Base-by-base conservation (phyloP, 2,113 vertebrate genomes). In the Synodontis membranacea region DNA sequence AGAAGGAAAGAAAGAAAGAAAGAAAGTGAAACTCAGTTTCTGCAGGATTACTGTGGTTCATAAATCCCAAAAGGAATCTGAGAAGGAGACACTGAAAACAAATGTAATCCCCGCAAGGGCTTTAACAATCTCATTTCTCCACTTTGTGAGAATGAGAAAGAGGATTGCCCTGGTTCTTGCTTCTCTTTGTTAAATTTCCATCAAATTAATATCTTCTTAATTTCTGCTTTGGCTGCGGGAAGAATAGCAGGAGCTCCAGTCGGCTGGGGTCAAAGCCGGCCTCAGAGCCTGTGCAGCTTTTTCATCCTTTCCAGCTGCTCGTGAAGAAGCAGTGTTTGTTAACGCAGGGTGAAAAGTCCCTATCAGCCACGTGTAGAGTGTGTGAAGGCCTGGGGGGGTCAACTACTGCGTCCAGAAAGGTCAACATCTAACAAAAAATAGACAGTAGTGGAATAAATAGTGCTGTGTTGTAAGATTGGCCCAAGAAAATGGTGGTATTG, bases 111-210 rank as follows among this genome's bases (percentile, higher is more conserved):
- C 90, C 15, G 46, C 83, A 28, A 14, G 89, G 88, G 93, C 94
- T 94, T 95, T 95, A 95, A 93, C 93, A 92, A 92, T 93, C 93
- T 94, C 91, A 93, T 94, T 94, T 90, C 91, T 94, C 91, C 92
- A 86, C 89, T 87, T 86, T 80, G 52, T 58, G 91, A 92, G 92
- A 93, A 94, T 86, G 54, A 91, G 90, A 93, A 92, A 94, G 91
- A 91, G 92, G 93, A 92, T 94, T 93, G 92, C 89, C 86, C 89
- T 90, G 89, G 88, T 90, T 90, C 52, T 80, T 52, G 34, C 78
- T 80, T 56, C 52, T 87, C 91, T 93, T 92, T 92, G 90, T 80
- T 34, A 80, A 80, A 94, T 93, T 92, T 92, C 91, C 88, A 84
- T 89, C 90, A 91, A 87, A 91, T 88, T 85, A 91, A 87, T 88